Percentiles rank a stretch among this genome's conserved stretches.
phyloP scores from a whole-genome alignment of 1,140 invertebrate species.

The Anastrepha ludens region DNA sequence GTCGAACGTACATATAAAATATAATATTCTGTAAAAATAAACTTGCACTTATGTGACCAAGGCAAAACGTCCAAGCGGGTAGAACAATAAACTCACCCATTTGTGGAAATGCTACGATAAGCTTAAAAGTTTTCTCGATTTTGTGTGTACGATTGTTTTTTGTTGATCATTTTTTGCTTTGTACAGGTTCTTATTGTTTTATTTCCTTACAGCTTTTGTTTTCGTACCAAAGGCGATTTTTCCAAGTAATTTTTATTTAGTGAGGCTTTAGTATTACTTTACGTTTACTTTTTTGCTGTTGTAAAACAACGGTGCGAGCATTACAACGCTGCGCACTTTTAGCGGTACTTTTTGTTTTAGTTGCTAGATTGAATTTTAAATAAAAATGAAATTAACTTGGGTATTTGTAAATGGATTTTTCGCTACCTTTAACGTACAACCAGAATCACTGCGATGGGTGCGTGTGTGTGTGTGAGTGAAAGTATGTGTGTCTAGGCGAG shows the following conservation, averaged over 20 bases:
- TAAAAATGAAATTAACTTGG: slow-evolving; percentile 58
- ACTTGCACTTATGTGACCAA: not conserved
- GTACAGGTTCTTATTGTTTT: not conserved
- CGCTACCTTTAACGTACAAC: not conserved
- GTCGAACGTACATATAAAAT: not conserved
- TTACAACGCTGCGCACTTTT: not conserved
- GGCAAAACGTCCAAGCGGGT: not conserved
- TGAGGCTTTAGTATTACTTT: not conserved
- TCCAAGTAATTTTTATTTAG: slow-evolving; percentile 47
- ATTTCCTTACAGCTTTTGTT: slow-evolving; percentile 21
- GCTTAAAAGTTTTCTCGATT: slow-evolving; percentile 56
- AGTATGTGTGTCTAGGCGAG: not conserved
- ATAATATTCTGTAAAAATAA: slow-evolving; percentile 23
- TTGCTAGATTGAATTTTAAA: slow-evolving; percentile 58
- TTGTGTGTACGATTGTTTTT: slow-evolving; percentile 38
- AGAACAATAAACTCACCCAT: not conserved
- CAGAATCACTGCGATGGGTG: not conserved
- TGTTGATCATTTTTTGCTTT: slow-evolving; percentile 49
- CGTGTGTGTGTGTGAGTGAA: not conserved
- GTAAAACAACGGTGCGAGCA: not conserved
- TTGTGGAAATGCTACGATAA: slow-evolving; percentile 51
- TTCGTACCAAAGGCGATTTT: slow-evolving; percentile 54
- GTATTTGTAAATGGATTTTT: slow-evolving; percentile 56
- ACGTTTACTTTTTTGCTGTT: not conserved
- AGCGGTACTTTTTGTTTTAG: slow-evolving; percentile 55